Base-by-base conservation (phyloP, 1,140 invertebrate species). In the Pissodes strobi region DNA sequence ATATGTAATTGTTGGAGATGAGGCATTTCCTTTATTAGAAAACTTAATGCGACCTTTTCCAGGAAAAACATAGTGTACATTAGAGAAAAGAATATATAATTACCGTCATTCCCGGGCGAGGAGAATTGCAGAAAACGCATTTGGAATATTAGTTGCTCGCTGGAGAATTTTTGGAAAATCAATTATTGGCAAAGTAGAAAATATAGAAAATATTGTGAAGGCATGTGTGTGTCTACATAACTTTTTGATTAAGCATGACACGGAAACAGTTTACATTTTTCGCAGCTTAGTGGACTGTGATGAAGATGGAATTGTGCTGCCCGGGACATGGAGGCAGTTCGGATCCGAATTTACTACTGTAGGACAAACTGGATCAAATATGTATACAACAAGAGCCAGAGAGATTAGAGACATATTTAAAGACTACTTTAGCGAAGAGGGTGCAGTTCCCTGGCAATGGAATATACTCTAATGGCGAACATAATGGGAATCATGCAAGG, bases 1-100 rank as follows among this genome's bases (percentile, higher is more conserved):
- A 13, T 74, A 76, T 60, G 64, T 66, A 60, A 63, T 67, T 71
- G 80, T 71, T 65, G 81, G 66, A 10, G 81, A 83, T 74, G 79
- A 78, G 25, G 80, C 80, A 13, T 84, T 82, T 71, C 69, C 76
- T 9, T 27, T 27, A n/a, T 27, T 27, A 9, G 25, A 27, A 3
- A 27, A 3, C 25, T 27, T 27, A 27, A 15, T 6, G 38, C 4
- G 38, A n/a, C n/a, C 38, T 4, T 39, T 49, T 82, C 37, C 59
- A 4, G 45, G 4, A n/a, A 39, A 39, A 17, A 39, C 38, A 34
- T n/a, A n/a, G n/a, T 27, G 25, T 5, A 27, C 25, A 27, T 27
- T 3, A 27, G 9, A 27, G 3, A 27, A 9, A 27, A 27, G 9
- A 46, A 55, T 63, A 6, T 63, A 27, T 38, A 63, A 63, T 63